Evolutionary conservation across 2,113 vertebrate genomes (phyloP).

Genomic region (Nansenia antarctica): DNA sequence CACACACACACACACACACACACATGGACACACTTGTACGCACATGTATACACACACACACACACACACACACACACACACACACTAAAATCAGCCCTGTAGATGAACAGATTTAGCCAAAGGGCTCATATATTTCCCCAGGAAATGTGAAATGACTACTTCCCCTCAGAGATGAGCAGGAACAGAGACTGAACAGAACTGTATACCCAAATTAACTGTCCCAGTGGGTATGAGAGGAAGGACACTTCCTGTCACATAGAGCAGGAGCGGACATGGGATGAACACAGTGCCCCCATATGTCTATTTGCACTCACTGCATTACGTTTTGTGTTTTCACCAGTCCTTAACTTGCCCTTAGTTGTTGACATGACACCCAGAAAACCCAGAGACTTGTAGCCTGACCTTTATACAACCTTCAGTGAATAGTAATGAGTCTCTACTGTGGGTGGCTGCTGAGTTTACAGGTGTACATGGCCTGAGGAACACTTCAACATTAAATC

Average conservation of each 20-base stretch:
- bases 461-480: slow-evolving; percentile 25
- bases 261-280: neutral
- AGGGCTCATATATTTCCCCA: slow-evolving; percentile 38
- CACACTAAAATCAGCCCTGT: too few species aligned
- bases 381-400: neutral
- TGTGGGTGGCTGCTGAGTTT: slow-evolving; percentile 23
- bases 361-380: neutral
- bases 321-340: neutral
- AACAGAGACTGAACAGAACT: slow-evolving; percentile 12
- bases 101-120: slow-evolving; percentile 35
- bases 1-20: neutral
- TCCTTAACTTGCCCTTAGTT: too few species aligned
- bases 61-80: neutral
- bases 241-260: neutral
- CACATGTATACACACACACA: slow-evolving; percentile 18
- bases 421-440: neutral
- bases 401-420: neutral
- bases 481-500: slow-evolving; percentile 13
- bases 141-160: slow-evolving; percentile 46
- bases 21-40: slow-evolving; percentile 5
- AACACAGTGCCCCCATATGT: slow-evolving; percentile 11
- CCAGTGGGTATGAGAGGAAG: neutral
- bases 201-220: slow-evolving; percentile 7
- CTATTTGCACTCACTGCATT: neutral
- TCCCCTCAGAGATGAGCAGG: slow-evolving; percentile 41